These are phyloP conservation scores for Aspidiotus destructor DNA, from an alignment of 2,888 invertebrate genomes.

Conservation along the genomic window DNA sequence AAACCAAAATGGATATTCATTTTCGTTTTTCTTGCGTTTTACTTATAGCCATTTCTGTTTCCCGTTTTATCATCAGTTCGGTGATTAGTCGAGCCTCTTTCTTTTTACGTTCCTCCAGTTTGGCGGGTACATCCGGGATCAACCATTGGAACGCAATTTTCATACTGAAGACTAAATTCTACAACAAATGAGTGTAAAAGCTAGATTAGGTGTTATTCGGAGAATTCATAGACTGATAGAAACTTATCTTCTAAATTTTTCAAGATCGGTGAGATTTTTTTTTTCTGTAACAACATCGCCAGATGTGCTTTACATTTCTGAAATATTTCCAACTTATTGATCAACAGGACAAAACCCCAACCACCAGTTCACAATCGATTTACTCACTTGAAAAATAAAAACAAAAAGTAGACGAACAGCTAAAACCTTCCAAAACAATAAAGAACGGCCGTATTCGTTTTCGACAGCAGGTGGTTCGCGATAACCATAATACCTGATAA, in stretches of 20 bases:
- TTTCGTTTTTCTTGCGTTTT: neutral
- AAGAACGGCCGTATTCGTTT: slow-evolving; percentile 55
- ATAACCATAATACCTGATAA: slow-evolving; percentile 71
- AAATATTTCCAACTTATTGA: too few species aligned
- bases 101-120: slow-evolving; percentile 73
- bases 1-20: too few species aligned
- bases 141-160: slow-evolving; percentile 86
- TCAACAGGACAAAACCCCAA: too few species aligned
- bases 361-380: neutral
- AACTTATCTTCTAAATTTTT: too few species aligned
- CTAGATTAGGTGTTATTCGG: too few species aligned
- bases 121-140: slow-evolving; percentile 83
- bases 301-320: too few species aligned
- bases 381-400: slow-evolving; percentile 77
- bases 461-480: slow-evolving; percentile 52
- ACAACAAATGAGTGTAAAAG: slow-evolving; percentile 34
- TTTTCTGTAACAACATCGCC: too few species aligned
- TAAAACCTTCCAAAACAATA: slow-evolving; percentile 81
- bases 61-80: slow-evolving; percentile 77
- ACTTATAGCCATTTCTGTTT: slow-evolving; percentile 45
- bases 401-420: slow-evolving; percentile 84
- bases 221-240: too few species aligned
- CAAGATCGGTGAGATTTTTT: too few species aligned
- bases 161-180: slow-evolving; percentile 85
- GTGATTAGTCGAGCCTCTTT: slow-evolving; percentile 84